These are phyloP conservation scores for Ptilorrhoa leucosticta DNA, from an alignment of 2,113 vertebrate species.

Conservation along the genomic window DNA sequence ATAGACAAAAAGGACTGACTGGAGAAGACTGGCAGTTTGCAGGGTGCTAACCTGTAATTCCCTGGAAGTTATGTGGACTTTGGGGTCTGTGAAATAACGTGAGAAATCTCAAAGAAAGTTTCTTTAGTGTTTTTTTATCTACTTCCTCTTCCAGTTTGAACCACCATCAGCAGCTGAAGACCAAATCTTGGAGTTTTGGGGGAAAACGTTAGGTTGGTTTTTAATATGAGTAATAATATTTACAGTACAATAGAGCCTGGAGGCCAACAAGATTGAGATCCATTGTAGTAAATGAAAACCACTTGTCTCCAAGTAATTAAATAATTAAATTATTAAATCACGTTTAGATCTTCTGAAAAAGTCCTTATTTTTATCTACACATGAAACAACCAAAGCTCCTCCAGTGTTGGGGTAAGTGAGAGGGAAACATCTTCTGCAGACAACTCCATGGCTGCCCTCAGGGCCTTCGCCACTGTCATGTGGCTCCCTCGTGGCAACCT, in stretches of 20 bases:
- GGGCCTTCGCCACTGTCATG: background rate
- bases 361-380: slow-evolving; percentile 25
- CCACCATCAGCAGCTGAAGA: background rate
- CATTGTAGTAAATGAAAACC: slow-evolving; percentile 49
- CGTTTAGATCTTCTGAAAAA: slow-evolving; percentile 34
- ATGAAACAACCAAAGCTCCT: slow-evolving; percentile 8
- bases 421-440: background rate
- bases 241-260: slow-evolving; percentile 49
- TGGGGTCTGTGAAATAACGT: background rate
- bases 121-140: background rate
- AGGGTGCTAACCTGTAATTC: background rate
- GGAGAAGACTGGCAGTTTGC: background rate
- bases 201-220: background rate
- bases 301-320: slow-evolving; percentile 57
- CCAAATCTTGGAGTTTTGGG: background rate
- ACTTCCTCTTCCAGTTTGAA: background rate
- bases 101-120: background rate
- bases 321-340: slow-evolving; percentile 51
- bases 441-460: background rate
- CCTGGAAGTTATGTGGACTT: background rate
- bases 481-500: background rate
- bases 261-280: slow-evolving; percentile 48
- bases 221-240: slow-evolving; percentile 60
- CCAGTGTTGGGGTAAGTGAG: background rate
- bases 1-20: background rate